Conservation (phyloP, 2,888 invertebrate species). For the Entomobrya proxima region DNA sequence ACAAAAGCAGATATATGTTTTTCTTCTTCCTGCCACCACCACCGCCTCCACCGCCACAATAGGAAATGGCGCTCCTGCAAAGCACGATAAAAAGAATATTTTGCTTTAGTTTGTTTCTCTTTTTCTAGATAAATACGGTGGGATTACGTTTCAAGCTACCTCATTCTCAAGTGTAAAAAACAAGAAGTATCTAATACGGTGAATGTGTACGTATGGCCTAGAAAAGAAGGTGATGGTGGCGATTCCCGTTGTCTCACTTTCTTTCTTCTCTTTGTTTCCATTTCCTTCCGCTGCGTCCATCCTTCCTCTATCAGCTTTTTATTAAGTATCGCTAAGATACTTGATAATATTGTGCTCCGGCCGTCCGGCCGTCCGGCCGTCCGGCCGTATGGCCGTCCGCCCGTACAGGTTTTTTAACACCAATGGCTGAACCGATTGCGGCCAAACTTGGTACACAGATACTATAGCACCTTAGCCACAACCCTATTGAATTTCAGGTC, state of each 20-base stretch:
- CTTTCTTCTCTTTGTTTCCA: neutral
- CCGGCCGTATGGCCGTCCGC: too few relatives aligned
- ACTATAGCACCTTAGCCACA: too few relatives aligned
- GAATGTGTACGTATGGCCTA: neutral
- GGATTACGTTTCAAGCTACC: slow-evolving; percentile 7
- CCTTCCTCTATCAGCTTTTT: too few relatives aligned
- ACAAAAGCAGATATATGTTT: neutral
- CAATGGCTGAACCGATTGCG: too few relatives aligned
- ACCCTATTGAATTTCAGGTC: too few relatives aligned
- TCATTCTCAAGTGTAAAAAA: slow-evolving; percentile 51
- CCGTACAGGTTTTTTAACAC: too few relatives aligned
- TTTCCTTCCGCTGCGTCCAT: neutral
- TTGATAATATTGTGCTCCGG: too few relatives aligned
- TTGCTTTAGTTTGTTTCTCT: slow-evolving; percentile 4
- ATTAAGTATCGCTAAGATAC: too few relatives aligned
- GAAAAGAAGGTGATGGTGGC: slow-evolving; percentile 53
- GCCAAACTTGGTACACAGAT: too few relatives aligned
- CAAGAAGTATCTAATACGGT: too few relatives aligned
- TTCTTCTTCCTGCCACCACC: neutral
- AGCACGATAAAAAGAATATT: slow-evolving; percentile 25
- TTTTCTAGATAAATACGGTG: slow-evolving; percentile 38
- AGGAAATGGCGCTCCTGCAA: neutral
- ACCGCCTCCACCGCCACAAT: neutral
- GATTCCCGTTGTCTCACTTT: slow-evolving; percentile 32
- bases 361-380: too few relatives aligned